phyloP scores from a whole-genome alignment of 1,140 invertebrate genomes.

The Melanaphis sacchari region DNA sequence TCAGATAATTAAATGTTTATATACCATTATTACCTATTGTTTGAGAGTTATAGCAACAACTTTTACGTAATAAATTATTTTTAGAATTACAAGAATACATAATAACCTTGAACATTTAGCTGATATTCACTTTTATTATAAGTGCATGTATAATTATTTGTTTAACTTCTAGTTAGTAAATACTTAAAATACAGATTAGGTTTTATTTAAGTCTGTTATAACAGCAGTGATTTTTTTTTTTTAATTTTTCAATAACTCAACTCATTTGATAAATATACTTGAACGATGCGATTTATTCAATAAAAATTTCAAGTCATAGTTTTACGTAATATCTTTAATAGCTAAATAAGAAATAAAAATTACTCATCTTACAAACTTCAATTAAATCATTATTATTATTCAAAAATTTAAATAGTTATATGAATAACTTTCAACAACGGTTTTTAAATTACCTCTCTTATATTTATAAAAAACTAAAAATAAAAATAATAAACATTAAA shows the following conservation, averaged over 20 bases:
- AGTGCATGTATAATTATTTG: background rate
- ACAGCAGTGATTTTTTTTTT: background rate
- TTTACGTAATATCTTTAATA: background rate
- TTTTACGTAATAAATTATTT: background rate
- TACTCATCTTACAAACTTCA: background rate
- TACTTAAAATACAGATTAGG: background rate
- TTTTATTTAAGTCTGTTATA: background rate
- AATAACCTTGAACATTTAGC: background rate
- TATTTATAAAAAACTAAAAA: no score
- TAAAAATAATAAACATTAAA: no score
- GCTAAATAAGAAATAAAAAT: background rate
- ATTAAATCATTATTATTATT: background rate
- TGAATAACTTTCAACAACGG: background rate
- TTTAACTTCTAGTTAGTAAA: background rate
- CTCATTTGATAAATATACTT: background rate
- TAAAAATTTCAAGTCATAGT: background rate
- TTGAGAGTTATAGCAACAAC: background rate
- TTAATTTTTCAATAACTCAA: background rate
- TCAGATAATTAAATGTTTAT: background rate
- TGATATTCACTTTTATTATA: background rate
- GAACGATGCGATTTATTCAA: background rate
- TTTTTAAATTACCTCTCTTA: background rate
- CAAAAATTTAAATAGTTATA: background rate
- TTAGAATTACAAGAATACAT: background rate
- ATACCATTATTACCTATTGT: background rate